Conservation (phyloP, 2,797 vertebrate genomes). For the Pantherophis vulpinus region DNA sequence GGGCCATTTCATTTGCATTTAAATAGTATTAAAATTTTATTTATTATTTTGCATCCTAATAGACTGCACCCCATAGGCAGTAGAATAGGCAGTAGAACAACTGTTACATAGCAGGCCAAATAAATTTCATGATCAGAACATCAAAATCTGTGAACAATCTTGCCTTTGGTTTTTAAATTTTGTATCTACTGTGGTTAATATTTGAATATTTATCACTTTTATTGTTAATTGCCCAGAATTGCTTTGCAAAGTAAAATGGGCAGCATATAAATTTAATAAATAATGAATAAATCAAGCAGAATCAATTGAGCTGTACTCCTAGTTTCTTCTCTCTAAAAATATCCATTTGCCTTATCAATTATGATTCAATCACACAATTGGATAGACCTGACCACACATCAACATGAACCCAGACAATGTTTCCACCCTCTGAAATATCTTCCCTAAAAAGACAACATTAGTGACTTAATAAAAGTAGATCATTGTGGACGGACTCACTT, state of each 20-base stretch:
- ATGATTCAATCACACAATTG: background rate
- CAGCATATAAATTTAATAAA: background rate
- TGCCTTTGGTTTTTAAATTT: background rate
- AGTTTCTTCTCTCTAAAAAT: background rate
- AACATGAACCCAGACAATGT: background rate
- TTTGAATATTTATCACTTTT: background rate
- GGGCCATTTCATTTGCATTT: background rate
- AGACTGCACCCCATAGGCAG: background rate
- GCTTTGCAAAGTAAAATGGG: background rate
- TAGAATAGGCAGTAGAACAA: background rate
- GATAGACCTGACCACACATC: background rate
- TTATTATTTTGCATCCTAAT: background rate
- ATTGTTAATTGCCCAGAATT: background rate
- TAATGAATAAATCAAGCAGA: background rate
- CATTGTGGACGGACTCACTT: background rate
- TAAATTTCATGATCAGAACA: background rate
- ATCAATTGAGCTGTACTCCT: background rate
- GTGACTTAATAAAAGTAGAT: background rate
- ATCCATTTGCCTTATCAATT: background rate
- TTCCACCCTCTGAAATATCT: background rate
- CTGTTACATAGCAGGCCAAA: background rate
- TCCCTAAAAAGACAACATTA: background rate
- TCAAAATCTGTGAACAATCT: background rate
- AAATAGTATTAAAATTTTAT: background rate
- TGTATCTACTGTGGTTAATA: background rate